Conservation (phyloP, 2,113 vertebrate species). For the Erythrocercus mccallii region DNA sequence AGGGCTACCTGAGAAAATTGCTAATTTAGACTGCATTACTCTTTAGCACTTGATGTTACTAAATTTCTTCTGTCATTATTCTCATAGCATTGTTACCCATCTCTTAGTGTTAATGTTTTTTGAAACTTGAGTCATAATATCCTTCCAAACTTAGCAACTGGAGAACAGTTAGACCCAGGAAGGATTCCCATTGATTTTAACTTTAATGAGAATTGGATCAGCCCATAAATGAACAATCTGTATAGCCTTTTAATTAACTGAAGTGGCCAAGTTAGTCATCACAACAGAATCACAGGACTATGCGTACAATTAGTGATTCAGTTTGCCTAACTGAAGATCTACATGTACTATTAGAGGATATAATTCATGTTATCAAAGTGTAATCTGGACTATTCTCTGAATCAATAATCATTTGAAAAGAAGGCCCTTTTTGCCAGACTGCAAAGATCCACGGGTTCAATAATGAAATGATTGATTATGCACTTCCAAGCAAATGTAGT, state of each 20-base stretch:
- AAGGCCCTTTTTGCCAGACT: not conserved
- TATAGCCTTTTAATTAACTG: conserved; percentile 30
- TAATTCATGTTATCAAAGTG: not conserved
- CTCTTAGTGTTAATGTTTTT: not conserved
- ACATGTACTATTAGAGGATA: not conserved
- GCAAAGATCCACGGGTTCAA: not conserved
- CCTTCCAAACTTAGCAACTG: not conserved
- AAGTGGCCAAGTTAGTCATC: conserved; percentile 1
- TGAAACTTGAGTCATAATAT: not conserved
- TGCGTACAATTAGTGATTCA: not conserved
- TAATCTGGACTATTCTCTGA: not conserved
- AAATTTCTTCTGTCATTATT: not conserved
- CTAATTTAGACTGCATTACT: not conserved
- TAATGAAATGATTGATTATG: not conserved
- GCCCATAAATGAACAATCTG: not conserved
- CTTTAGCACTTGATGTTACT: not conserved
- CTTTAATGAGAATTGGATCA: not conserved
- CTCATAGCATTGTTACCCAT: not conserved
- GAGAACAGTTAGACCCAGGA: not conserved
- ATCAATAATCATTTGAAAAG: conserved; percentile 35
- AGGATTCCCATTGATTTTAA: not conserved
- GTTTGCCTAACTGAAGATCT: not conserved
- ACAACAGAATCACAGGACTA: not conserved
- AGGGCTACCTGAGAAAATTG: not conserved
- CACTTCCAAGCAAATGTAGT: not conserved